Conservation (phyloP, 2,113 vertebrate species). For the Sciurus niger region DNA sequence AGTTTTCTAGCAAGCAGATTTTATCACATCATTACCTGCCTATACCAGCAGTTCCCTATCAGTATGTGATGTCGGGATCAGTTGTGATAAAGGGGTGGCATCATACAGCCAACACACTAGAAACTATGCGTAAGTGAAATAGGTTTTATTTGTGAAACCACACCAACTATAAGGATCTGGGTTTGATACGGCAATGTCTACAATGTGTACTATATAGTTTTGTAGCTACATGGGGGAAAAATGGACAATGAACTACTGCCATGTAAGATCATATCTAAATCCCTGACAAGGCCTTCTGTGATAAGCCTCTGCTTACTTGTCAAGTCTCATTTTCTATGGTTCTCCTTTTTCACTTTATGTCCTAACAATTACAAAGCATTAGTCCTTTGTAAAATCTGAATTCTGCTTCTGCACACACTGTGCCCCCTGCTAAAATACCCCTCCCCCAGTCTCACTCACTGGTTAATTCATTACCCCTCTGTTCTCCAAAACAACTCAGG, state of each 20-base stretch:
- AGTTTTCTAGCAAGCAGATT: not conserved
- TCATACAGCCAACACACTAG: not conserved
- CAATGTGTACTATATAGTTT: not conserved
- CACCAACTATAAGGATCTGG: not conserved
- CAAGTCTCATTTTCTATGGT: conserved; percentile 6
- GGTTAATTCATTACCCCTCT: not conserved
- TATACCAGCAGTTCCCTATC: not conserved
- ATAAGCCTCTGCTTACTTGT: not conserved
- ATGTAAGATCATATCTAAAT: not conserved
- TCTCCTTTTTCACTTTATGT: not conserved
- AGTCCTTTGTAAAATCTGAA: not conserved
- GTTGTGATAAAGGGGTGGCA: not conserved
- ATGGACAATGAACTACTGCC: not conserved
- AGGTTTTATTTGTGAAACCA: not conserved
- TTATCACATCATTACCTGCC: not conserved
- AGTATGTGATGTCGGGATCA: not conserved
- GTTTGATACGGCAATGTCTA: not conserved
- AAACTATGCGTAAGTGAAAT: not conserved
- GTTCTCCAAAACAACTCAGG: not conserved
- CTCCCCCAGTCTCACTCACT: not conserved
- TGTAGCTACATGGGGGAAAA: too few relatives aligned
- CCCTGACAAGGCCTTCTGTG: not conserved
- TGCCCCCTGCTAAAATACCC: not conserved
- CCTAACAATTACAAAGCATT: not conserved
- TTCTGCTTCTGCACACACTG: not conserved